Evolutionary conservation across 2,888 invertebrate genomes (phyloP).

Genomic region (Laspeyria flexula): DNA sequence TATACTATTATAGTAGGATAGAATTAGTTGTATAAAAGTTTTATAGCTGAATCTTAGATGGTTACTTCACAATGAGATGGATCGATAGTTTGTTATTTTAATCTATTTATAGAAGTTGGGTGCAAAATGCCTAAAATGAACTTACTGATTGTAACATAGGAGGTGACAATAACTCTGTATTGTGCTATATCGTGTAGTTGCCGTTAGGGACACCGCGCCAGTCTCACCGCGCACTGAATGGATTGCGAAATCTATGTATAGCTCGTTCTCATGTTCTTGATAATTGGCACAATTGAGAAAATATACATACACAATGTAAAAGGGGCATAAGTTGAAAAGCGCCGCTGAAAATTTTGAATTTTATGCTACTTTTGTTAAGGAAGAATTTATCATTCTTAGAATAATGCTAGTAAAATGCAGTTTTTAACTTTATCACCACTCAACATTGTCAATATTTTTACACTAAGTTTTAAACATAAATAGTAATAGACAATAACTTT

Average conservation of each 20-base stretch:
- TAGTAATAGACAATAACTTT: slow-evolving; percentile 1
- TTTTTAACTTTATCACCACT: background rate
- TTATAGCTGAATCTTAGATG: too few relatives aligned
- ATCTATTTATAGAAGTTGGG: too few relatives aligned
- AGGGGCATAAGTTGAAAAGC: too few relatives aligned
- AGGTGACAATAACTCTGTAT: slow-evolving; percentile 15
- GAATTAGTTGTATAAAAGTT: too few relatives aligned
- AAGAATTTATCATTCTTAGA: too few relatives aligned
- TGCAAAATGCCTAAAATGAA: background rate
- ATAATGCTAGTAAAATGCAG: background rate
- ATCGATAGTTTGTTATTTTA: too few relatives aligned
- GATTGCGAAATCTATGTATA: slow-evolving; percentile 29
- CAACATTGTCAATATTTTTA: background rate
- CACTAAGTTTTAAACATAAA: background rate
- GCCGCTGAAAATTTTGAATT: too few relatives aligned
- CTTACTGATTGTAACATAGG: background rate
- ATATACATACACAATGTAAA: too few relatives aligned
- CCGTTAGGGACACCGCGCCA: slow-evolving; percentile 30
- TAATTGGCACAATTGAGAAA: slow-evolving; percentile 22
- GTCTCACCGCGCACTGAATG: slow-evolving; percentile 29
- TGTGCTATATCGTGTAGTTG: slow-evolving; percentile 19
- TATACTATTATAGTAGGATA: too few relatives aligned
- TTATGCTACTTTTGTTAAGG: too few relatives aligned
- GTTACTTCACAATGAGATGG: too few relatives aligned
- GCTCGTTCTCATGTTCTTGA: slow-evolving; percentile 16